A percentile compares a stretch with the other conserved stretches of the same genome.
These are phyloP conservation scores for Smittia sp. DNA, from an alignment of 2,888 invertebrate species.

Conservation along the genomic window DNA sequence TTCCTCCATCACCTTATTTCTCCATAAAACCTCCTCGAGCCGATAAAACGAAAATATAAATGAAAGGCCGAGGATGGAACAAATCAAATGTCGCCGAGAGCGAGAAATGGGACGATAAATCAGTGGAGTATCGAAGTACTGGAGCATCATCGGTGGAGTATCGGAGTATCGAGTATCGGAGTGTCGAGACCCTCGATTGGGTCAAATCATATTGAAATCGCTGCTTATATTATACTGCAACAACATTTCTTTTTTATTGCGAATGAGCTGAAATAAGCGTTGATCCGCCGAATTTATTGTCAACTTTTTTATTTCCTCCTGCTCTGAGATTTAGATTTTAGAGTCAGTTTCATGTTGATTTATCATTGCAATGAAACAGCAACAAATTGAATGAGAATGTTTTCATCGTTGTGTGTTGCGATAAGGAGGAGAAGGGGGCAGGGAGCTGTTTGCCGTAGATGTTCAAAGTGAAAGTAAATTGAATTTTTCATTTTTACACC, in stretches of 20 bases:
- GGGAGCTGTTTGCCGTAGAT: neutral
- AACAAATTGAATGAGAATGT: slow-evolving; percentile 17
- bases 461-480: neutral
- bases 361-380: slow-evolving; percentile 26
- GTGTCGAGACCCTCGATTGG: neutral
- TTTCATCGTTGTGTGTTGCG: neutral
- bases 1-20: neutral
- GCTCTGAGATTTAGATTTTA: neutral
- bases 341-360: slow-evolving; percentile 35
- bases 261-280: slow-evolving; percentile 23
- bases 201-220: slow-evolving; percentile 20
- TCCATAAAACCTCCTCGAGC: neutral
- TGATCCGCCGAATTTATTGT: slow-evolving; percentile 38
- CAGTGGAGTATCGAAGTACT: too few species aligned
- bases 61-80: neutral
- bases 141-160: neutral
- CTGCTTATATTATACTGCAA: neutral
- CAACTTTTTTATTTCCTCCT: slow-evolving; percentile 31
- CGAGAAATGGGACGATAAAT: neutral
- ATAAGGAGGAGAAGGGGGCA: neutral
- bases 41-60: slow-evolving; percentile 14
- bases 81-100: neutral
- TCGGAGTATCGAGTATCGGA: neutral
- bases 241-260: slow-evolving; percentile 25
- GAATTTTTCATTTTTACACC: slow-evolving; percentile 1